Base-by-base conservation (phyloP, 1,140 invertebrate genomes). In the Heliconius hermathena region DNA sequence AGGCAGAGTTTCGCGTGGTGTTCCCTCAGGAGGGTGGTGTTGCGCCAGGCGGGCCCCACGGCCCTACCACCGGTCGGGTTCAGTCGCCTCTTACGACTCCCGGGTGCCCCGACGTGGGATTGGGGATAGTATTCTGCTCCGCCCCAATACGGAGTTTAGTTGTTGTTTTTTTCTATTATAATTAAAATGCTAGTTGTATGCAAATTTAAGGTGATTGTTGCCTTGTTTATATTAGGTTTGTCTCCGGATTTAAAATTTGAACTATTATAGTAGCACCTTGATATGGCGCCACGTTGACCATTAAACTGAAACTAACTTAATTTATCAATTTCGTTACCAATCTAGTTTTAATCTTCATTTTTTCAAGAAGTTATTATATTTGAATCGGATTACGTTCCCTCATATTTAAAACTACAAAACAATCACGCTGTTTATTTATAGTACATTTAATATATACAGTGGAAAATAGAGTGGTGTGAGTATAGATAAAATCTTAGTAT, bases 381-480 rank as follows among this genome's bases (percentile, higher is more conserved):
- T 52, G 5, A 52, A 20, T 20, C 49, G 1, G 49, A 52, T 8
- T 52, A 52, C 49, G 49, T 5, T 52, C 5, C 18, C 49, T 6
- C 18, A 6, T 52, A 52, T 20, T 3, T 41, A 36, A 46, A 66
- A 66, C 38, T 26, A 70, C 66, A 76, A 80, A 80, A 80, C 80
- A 74, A 78, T 38, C 77, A 76, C 83, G 82, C 82, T 80, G 79
- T 75, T 76, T 77, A 74, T 79, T 46, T 80, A 83, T 29, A 76
- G 83, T 84, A 84, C 82, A 83, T 79, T 83, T 83, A 84, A 77
- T 91, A 91, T 89, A 76, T 88, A 89, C 86, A 90, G 83, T 88
- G 81, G 81, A 82, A 80, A 78, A 84, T 84, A 82, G 83, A 81
- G 80, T 79, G 60, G 81, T 84, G 81, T 83, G 78, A 88, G 87